A percentile compares a stretch with the other conserved stretches of the same genome.
These are phyloP conservation scores for Rhinogobio ventralis DNA, from an alignment of 2,797 vertebrate genomes.

Conservation along the genomic window DNA sequence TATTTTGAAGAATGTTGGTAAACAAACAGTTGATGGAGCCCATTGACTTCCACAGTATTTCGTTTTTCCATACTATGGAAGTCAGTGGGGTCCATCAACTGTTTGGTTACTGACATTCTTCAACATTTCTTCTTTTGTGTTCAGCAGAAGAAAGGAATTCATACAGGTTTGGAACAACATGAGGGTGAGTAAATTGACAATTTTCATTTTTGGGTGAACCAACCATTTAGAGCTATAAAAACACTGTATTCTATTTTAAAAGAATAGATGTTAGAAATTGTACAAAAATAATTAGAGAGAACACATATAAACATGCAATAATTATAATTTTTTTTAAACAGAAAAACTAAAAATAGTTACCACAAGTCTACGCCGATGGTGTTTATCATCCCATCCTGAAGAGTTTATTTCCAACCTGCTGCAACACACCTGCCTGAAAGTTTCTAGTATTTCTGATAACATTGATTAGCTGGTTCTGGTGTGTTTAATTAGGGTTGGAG, in stretches of 20 bases:
- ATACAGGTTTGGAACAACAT: no score
- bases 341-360: neutral
- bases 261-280: neutral
- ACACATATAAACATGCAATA: neutral
- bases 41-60: no score
- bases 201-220: neutral
- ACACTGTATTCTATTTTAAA: neutral
- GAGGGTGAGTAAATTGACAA: no score
- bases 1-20: neutral
- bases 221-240: neutral
- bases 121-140: neutral
- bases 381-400: neutral
- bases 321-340: neutral
- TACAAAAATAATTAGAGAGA: neutral
- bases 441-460: no score
- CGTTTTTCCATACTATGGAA: neutral
- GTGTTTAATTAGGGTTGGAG: neutral
- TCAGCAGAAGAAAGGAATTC: neutral
- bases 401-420: neutral
- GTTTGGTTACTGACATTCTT: neutral
- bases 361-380: neutral
- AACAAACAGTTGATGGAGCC: neutral
- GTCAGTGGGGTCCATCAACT: neutral
- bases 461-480: neutral
- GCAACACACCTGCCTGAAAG: neutral